Evolutionary conservation across 2,113 vertebrate genomes (phyloP).

Genomic region (Irena cyanogastra): DNA sequence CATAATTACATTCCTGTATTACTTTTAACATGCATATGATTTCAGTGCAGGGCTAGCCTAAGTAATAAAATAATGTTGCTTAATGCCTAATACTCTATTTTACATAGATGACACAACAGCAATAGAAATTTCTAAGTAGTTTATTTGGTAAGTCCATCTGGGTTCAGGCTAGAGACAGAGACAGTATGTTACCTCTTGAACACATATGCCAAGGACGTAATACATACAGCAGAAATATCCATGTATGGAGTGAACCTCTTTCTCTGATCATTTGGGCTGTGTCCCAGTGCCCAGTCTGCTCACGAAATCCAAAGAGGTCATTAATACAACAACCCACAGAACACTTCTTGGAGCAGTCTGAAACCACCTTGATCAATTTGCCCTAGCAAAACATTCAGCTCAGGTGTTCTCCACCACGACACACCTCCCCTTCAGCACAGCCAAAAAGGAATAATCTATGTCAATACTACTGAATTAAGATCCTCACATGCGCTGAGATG

Average conservation of each 20-base stretch:
- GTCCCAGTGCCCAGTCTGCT: neutral
- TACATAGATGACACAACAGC: neutral
- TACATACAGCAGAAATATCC: neutral
- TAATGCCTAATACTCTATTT: neutral
- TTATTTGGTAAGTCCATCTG: neutral
- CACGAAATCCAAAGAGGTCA: neutral
- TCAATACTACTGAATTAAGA: neutral
- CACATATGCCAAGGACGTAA: neutral
- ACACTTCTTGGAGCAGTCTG: neutral
- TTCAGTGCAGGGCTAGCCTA: neutral
- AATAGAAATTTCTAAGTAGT: neutral
- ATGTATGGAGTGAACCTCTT: neutral
- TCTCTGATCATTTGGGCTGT: neutral
- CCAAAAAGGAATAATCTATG: neutral
- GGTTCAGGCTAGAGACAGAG: neutral
- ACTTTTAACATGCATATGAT: neutral
- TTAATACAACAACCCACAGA: neutral
- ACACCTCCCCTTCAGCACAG: neutral
- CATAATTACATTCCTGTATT: neutral
- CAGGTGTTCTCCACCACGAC: neutral
- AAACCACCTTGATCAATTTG: neutral
- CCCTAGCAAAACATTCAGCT: neutral
- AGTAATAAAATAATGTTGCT: neutral
- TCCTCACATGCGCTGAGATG: accelerated
- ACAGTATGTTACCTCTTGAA: neutral